Evolutionary conservation across 2,797 vertebrate species (phyloP), one percentile per base, ranked within the genome.

Genomic region (Poecilia picta): DNA sequence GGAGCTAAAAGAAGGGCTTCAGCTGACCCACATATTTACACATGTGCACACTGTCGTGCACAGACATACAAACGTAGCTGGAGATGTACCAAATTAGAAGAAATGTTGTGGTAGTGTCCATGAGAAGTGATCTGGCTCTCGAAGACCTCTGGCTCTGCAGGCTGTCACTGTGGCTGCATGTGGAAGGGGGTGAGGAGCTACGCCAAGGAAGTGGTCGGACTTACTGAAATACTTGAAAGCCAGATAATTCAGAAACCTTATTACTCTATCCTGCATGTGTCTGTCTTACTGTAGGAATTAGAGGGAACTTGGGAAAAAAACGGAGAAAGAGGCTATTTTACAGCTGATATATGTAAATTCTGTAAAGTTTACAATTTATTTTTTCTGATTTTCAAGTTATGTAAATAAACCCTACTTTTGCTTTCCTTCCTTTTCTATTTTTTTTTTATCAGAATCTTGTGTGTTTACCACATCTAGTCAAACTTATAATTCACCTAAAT

Each of bases 141-240:
- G 28, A 83, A 84, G 77, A 73, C 83, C 76, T 84, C 72, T 87
- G 88, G 83, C 82, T 81, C 53, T 75, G 16, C 81, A 49, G 41
- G 46, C 49, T 87, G 28, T 75, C 81, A 81, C 81, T 88, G 83
- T 85, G 88, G 75, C 46, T 71, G 66, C 83, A 49, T 72, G 41
- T 82, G 80, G 68, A 51, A 80, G 66, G 66, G 33, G 49, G 74
- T 72, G 57, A 75, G 76, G 73, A 33, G 77, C 36, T 76, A 53
- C 84, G 79, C 81, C 78, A 84, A 92, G 93, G 92, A 94, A 92
- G 94, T 94, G 89, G 92, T 89, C 83, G 84, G 81, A 89, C 86
- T 87, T 80, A 75, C 78, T 86, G 83, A 89, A 92, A 90, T 84
- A 77, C 86, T 93, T 90, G 88, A 82, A 84, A 81, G 89, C 33